phyloP scores from a whole-genome alignment of 2,888 invertebrate species.

The Noctua janthina region DNA sequence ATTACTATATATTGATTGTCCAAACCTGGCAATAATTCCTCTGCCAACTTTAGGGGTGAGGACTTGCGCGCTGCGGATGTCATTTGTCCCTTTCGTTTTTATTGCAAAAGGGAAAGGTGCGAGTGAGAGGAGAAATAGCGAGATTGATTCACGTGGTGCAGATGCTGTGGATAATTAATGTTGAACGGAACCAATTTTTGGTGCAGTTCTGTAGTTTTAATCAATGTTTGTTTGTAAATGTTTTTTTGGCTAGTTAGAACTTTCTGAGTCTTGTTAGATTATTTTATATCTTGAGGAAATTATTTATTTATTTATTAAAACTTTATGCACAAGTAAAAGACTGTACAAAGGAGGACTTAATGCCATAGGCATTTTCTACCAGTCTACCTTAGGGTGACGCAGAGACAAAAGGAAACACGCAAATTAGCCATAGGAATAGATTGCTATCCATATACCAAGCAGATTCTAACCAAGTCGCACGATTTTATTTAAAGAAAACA shows the following conservation, averaged over 20 bases:
- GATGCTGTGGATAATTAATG: constrained; percentile 81
- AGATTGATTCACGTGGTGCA: constrained; percentile 85
- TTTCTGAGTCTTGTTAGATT: constrained; percentile 1
- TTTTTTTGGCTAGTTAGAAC: background rate
- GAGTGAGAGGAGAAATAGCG: constrained; percentile 73
- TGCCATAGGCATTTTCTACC: too few relatives aligned
- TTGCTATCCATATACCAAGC: background rate
- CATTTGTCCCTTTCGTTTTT: constrained; percentile 70
- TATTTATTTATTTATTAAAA: too few relatives aligned
- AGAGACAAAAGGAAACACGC: too few relatives aligned
- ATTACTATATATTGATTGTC: constrained; percentile 84
- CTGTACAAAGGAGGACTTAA: too few relatives aligned
- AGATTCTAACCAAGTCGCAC: background rate
- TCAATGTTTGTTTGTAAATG: background rate
- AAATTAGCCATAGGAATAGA: too few relatives aligned
- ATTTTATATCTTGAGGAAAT: background rate
- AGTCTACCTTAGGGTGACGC: too few relatives aligned
- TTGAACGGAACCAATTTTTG: constrained; percentile 68
- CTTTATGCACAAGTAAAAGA: too few relatives aligned
- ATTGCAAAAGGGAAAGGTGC: constrained; percentile 62
- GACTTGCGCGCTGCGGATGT: constrained; percentile 83
- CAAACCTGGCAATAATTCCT: constrained; percentile 75
- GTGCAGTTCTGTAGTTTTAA: background rate
- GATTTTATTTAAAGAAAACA: background rate
- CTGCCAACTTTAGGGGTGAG: constrained; percentile 75